Conservation (phyloP, 2,888 invertebrate species). For the Drosophila paucipuncta region DNA sequence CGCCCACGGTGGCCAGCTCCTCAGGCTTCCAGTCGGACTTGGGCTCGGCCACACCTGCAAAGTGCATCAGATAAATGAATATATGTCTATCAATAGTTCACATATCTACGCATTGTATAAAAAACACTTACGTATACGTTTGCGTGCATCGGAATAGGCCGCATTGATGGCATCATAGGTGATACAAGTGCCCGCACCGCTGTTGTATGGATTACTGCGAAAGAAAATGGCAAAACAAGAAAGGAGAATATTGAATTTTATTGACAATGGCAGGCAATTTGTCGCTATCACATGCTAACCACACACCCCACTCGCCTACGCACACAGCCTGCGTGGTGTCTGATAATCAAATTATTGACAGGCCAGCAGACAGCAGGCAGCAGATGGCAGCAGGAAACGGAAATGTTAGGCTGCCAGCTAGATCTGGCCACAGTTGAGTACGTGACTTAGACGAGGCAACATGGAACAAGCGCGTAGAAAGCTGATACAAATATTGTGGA, state of each 20-base stretch:
- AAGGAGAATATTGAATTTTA: constrained; percentile 42
- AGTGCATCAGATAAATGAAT: background rate
- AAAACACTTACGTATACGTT: constrained; percentile 90
- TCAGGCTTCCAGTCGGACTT: constrained; percentile 93
- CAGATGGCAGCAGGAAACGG: constrained; percentile 22
- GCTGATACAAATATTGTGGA: constrained; percentile 54
- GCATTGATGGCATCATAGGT: constrained; percentile 96
- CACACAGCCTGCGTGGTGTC: constrained; percentile 50
- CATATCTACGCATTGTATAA: background rate
- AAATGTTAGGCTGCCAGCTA: constrained; percentile 10
- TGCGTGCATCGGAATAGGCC: constrained; percentile 94
- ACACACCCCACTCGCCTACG: constrained; percentile 13
- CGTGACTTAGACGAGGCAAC: constrained; percentile 36
- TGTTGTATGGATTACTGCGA: constrained; percentile 86
- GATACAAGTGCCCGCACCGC: constrained; percentile 91
- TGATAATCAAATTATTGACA: constrained; percentile 83
- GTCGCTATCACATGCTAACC: constrained; percentile 75
- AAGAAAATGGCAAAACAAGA: background rate
- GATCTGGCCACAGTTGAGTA: constrained; percentile 45
- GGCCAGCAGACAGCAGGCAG: constrained; percentile 48
- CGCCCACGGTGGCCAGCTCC: constrained; percentile 94
- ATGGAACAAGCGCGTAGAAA: constrained; percentile 62
- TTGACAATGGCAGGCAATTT: constrained; percentile 61
- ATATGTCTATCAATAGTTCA: constrained; percentile 6
- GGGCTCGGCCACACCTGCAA: constrained; percentile 91